These are phyloP conservation scores for Micrasema longulum DNA, from an alignment of 1,140 invertebrate species.

Conservation along the genomic window DNA sequence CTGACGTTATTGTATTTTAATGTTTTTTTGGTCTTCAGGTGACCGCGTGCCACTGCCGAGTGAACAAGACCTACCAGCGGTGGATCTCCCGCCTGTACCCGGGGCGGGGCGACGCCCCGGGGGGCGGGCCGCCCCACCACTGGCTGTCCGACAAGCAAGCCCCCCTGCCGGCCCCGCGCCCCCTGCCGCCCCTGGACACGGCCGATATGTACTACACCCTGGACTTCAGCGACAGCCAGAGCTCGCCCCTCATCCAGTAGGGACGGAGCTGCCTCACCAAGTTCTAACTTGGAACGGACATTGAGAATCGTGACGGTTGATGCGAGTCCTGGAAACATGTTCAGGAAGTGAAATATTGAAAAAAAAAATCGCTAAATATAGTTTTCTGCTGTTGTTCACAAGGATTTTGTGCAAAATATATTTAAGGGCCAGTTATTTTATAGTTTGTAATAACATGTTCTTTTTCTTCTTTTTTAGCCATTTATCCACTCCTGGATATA, in stretches of 20 bases:
- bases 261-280: background rate
- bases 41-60: conserved; percentile 76
- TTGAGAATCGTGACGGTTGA: no score
- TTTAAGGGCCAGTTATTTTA: no score
- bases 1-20: no score
- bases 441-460: no score
- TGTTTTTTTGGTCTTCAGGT: conserved; percentile 62
- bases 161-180: conserved; percentile 54
- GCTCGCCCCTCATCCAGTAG: conserved; percentile 78
- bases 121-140: conserved; percentile 63
- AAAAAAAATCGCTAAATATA: no score
- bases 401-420: no score
- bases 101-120: conserved; percentile 54
- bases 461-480: no score
- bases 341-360: no score
- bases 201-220: conserved; percentile 79
- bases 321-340: no score
- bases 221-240: conserved; percentile 79
- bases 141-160: conserved; percentile 65
- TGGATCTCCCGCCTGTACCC: conserved; percentile 63
- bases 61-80: conserved; percentile 76
- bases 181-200: conserved; percentile 69
- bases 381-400: no score
- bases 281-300: background rate
- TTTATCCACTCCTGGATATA: no score